Base-by-base conservation (phyloP, 2,797 vertebrate species). In the Carapus acus region DNA sequence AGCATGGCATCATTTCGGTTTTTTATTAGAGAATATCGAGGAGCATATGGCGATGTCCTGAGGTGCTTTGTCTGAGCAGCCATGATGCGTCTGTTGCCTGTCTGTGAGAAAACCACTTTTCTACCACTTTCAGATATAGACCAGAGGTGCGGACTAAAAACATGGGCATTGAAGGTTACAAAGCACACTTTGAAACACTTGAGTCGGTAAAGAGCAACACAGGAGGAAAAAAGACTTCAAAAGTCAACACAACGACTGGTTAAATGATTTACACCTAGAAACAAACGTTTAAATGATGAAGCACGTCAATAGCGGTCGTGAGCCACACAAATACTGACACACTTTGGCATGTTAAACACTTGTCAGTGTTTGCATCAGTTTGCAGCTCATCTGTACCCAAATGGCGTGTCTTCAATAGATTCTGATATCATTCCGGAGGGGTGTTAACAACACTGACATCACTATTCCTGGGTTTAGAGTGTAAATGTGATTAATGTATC, bases 401-500 rank as follows among this genome's bases (percentile, higher is more conserved):
- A 21, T 51, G 5, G 57, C 43, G 37, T 41, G 15, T 43, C 43
- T 39, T 48, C 65, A 31, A 40, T 60, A 63, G 67, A 69, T 59
- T 43, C 24, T 31, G 56, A 22, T 31, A 54, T 58, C 31, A 29
- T 46, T 54, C 62, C 66, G 62, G 36, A 1, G 23, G 41, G 41
- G 58, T 60, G 39, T 54, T 50, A 47, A 62, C 50, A 65, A 49
- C 37, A 36, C 2, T 20, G 24, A 73, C 76, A 76, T 80, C 75
- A 67, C 76, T 84, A 76, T 67, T 66, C 9, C 1, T 23, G 42
- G 70, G 72, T 80, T n/a, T 65, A 75, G 64, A 80, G 74, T 71
- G 52, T 69, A 74, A 79, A 80, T 69, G 69, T 84, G 74, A 81
- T 79, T 67, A 82, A 84, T 81, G 67, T 49, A 54, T 66, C 55